Evolutionary conservation across 2,888 invertebrate species (phyloP).

Genomic region (Acrobasis repandana): DNA sequence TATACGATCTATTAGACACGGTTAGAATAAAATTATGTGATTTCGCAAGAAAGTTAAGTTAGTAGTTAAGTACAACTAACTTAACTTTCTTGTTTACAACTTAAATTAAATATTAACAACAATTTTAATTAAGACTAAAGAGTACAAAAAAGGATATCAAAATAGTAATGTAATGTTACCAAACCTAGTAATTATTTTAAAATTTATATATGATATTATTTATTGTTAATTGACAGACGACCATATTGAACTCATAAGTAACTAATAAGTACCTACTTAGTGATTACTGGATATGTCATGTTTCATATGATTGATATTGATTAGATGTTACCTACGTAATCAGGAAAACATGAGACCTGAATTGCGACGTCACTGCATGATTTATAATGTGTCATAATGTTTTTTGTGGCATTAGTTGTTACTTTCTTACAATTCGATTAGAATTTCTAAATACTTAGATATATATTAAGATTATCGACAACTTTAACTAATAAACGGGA

Average conservation of each 20-base stretch:
- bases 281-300: constrained; percentile 20
- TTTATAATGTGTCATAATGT: constrained; percentile 19
- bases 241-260: constrained; percentile 5
- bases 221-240: neutral
- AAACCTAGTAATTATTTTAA: no score
- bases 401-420: constrained; percentile 14
- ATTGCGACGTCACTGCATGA: constrained; percentile 20
- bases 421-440: constrained; percentile 20
- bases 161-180: no score
- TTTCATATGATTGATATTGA: constrained; percentile 23
- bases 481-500: no score
- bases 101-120: neutral
- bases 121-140: neutral
- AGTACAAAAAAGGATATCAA: no score
- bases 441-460: neutral
- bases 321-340: constrained; percentile 27
- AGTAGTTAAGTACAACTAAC: no score
- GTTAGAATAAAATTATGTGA: neutral
- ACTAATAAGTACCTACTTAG: constrained; percentile 1
- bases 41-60: neutral
- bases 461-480: neutral
- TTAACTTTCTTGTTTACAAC: no score
- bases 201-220: no score
- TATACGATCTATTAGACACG: constrained; percentile 42
- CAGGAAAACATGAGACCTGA: constrained; percentile 27